Evolutionary conservation across 2,797 vertebrate species (phyloP).

Genomic region (Tapirus indicus): DNA sequence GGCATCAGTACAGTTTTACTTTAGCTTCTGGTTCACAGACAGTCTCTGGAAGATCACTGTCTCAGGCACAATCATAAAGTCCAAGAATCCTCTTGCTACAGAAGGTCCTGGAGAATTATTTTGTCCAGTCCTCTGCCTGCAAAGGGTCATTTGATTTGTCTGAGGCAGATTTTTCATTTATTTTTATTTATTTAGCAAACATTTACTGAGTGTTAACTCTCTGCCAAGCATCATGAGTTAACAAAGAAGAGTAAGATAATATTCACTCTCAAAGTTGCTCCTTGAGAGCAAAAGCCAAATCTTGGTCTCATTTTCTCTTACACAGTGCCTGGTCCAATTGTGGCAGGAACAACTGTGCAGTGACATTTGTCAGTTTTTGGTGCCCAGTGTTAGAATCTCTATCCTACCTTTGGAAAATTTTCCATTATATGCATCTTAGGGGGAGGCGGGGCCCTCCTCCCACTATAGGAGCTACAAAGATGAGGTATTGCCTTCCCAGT

Average conservation of each 20-base stretch:
- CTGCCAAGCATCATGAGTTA: not conserved
- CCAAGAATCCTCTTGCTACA: not conserved
- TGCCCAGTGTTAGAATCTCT: not conserved
- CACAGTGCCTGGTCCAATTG: not conserved
- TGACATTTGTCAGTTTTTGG: not conserved
- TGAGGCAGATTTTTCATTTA: slow-evolving; percentile 12
- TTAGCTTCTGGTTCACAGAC: not conserved
- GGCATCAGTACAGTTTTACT: not conserved
- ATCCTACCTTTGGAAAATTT: not conserved
- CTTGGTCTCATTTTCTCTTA: not conserved
- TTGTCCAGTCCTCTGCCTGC: not conserved
- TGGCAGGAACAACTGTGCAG: not conserved
- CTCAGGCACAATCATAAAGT: not conserved
- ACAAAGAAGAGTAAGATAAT: not conserved
- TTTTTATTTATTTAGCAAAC: slow-evolving; percentile 58
- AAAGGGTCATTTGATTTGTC: not conserved
- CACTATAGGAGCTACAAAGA: not conserved
- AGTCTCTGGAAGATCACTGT: not conserved
- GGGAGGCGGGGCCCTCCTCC: not conserved
- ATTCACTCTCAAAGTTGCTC: not conserved
- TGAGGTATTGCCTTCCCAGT: not conserved
- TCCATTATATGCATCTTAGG: not conserved
- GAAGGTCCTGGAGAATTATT: slow-evolving; percentile 29
- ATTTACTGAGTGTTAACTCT: not conserved
- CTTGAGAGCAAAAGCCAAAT: not conserved